Conservation (phyloP, 2,113 vertebrate species). For the Corydoras maculifer region DNA sequence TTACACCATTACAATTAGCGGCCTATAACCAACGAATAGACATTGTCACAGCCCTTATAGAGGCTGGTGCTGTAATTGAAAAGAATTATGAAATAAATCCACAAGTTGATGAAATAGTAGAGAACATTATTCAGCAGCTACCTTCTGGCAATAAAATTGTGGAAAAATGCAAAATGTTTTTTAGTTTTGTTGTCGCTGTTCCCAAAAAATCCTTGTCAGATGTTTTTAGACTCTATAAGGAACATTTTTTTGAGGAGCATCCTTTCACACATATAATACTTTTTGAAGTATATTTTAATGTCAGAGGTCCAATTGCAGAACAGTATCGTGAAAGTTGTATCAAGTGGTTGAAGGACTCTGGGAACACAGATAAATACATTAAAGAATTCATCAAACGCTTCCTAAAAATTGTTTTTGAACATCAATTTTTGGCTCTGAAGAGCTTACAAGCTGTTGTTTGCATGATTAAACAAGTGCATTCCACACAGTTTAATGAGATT, state of each 20-base stretch:
- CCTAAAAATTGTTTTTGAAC: not conserved
- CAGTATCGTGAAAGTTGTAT: conserved; percentile 37
- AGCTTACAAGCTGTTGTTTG: conserved; percentile 39
- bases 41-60: conserved; percentile 38
- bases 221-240: conserved; percentile 8
- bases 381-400: conserved; percentile 29
- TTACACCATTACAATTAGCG: conserved; percentile 43
- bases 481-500: not conserved
- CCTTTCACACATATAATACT: conserved; percentile 21
- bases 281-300: conserved; percentile 38
- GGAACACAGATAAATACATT: conserved; percentile 36
- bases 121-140: conserved; percentile 17
- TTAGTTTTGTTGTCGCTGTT: not conserved
- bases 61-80: conserved; percentile 31
- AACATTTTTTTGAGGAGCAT: conserved; percentile 45
- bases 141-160: not conserved
- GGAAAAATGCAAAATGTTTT: not conserved
- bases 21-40: conserved; percentile 29
- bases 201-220: fast-evolving
- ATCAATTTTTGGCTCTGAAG: fast-evolving
- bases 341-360: conserved; percentile 46
- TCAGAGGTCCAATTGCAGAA: fast-evolving
- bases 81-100: not conserved
- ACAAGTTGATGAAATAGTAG: conserved; percentile 32
- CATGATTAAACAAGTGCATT: conserved; percentile 39